These are phyloP conservation scores for Manduca sexta DNA, from an alignment of 1,140 invertebrate genomes.

Conservation along the genomic window DNA sequence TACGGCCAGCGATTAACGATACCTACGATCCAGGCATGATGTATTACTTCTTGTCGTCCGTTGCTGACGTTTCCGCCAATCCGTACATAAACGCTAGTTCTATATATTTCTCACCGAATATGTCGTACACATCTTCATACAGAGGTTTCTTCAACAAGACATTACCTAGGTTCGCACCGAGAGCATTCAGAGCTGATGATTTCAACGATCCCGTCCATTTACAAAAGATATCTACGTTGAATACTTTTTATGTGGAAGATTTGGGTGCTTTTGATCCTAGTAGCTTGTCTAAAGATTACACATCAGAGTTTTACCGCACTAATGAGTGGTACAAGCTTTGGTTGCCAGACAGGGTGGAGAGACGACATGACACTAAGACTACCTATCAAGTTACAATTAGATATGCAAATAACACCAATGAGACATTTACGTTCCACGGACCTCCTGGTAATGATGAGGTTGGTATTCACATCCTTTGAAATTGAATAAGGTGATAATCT, in stretches of 20 bases:
- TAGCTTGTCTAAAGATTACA: constrained; percentile 89
- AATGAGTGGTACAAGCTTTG: constrained; percentile 95
- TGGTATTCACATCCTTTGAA: constrained; percentile 23
- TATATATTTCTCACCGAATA: constrained; percentile 95
- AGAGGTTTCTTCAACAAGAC: constrained; percentile 98
- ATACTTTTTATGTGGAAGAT: constrained; percentile 89
- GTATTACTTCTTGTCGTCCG: constrained; percentile 97
- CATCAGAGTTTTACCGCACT: constrained; percentile 90
- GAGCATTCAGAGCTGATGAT: constrained; percentile 92
- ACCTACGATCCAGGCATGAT: constrained; percentile 98
- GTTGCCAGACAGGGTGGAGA: constrained; percentile 89
- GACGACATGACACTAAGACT: constrained; percentile 94
- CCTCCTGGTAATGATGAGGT: constrained; percentile 91
- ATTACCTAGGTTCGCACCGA: constrained; percentile 94
- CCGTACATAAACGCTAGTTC: constrained; percentile 94
- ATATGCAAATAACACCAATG: constrained; percentile 96
- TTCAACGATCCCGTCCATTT: constrained; percentile 96
- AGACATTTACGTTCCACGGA: constrained; percentile 95
- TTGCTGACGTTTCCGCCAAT: constrained; percentile 96
- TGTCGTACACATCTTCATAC: constrained; percentile 95
- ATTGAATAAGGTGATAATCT: not conserved
- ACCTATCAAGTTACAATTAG: constrained; percentile 93
- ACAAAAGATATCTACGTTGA: constrained; percentile 92
- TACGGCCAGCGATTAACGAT: constrained; percentile 90
- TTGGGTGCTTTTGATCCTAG: constrained; percentile 85